Percentiles rank a stretch among this genome's conserved stretches.
These are phyloP conservation scores for Plebejus argus DNA, from an alignment of 2,888 invertebrate species.

Conservation along the genomic window DNA sequence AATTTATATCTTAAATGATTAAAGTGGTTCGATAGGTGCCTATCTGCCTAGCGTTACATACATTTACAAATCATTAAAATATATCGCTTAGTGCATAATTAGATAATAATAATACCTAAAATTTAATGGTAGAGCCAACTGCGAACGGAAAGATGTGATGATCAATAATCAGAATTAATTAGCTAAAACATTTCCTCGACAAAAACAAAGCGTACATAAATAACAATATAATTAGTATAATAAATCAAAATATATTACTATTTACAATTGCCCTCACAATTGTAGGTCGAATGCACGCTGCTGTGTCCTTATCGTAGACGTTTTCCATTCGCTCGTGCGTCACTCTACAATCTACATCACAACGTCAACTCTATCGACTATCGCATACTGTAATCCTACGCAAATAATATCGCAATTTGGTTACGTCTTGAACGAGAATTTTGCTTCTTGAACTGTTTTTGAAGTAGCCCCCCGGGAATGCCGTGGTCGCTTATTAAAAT, in stretches of 20 bases:
- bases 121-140: neutral
- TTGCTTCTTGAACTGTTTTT: neutral
- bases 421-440: neutral
- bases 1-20: conserved; percentile 16
- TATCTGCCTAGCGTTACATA: neutral
- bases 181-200: neutral
- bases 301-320: conserved; percentile 13
- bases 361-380: conserved; percentile 34
- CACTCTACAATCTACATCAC: conserved; percentile 35
- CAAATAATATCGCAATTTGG: neutral
- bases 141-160: neutral
- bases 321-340: conserved; percentile 40
- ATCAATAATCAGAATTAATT: conserved; percentile 6
- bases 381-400: neutral
- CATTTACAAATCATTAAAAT: neutral
- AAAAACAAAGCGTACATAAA: conserved; percentile 17
- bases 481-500: no score
- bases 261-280: conserved; percentile 11
- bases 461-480: neutral
- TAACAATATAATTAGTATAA: conserved; percentile 20
- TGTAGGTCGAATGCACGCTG: conserved; percentile 15
- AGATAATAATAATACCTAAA: neutral
- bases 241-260: conserved; percentile 12
- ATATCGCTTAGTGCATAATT: neutral
- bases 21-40: neutral